Conservation (phyloP, 2,888 invertebrate genomes). For the Pollenia labialis region DNA sequence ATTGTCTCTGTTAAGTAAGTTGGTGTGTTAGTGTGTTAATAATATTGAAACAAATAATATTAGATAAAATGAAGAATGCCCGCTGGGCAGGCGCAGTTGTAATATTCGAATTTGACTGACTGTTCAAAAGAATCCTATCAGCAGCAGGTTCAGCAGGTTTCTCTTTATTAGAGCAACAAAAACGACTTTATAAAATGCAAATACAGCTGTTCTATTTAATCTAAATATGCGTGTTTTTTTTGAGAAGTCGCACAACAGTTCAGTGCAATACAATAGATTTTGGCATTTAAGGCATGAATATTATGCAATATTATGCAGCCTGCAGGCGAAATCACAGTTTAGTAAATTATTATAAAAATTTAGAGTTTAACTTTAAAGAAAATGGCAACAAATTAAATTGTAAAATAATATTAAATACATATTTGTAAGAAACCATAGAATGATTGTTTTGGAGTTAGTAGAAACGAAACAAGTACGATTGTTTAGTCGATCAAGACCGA, state of each 20-base stretch:
- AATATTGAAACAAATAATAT: constrained; percentile 29
- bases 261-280: constrained; percentile 20
- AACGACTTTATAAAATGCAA: constrained; percentile 23
- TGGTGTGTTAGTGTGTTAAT: constrained; percentile 36
- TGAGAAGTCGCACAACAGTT: constrained; percentile 15
- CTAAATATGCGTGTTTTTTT: constrained; percentile 22
- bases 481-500: no score
- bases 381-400: background rate
- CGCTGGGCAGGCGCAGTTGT: constrained; percentile 70
- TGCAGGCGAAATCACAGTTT: constrained; percentile 15
- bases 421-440: no score
- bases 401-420: no score
- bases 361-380: background rate
- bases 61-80: constrained; percentile 43
- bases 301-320: constrained; percentile 58
- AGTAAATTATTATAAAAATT: background rate
- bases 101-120: constrained; percentile 24
- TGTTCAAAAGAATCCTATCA: constrained; percentile 47
- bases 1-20: background rate
- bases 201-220: constrained; percentile 70
- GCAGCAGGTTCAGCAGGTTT: constrained; percentile 75
- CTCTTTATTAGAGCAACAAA: constrained; percentile 29
- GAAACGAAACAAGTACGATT: no score
- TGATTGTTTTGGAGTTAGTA: no score
- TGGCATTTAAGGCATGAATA: background rate